Evolutionary conservation across 1,140 invertebrate species (phyloP).

Genomic region (Zeugodacus cucurbitae): DNA sequence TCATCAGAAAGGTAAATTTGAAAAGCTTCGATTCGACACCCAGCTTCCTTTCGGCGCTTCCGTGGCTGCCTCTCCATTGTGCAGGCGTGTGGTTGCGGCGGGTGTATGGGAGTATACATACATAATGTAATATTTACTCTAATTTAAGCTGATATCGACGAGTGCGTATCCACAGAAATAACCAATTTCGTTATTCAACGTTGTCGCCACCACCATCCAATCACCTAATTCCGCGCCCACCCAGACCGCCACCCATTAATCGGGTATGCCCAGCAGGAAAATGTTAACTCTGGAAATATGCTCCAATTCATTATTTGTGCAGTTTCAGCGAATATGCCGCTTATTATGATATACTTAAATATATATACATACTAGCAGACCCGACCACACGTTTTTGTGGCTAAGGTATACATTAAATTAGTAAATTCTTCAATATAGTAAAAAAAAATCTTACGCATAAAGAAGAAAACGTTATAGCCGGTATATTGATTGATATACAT

Average conservation of each 20-base stretch:
- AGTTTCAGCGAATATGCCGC: too few relatives aligned
- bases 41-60: neutral
- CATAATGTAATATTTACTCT: neutral
- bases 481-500: too few relatives aligned
- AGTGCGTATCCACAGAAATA: neutral
- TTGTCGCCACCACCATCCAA: neutral
- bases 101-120: neutral
- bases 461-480: too few relatives aligned
- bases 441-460: too few relatives aligned
- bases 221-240: neutral
- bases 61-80: neutral
- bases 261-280: neutral
- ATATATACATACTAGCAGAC: too few relatives aligned
- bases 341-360: too few relatives aligned
- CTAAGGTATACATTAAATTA: too few relatives aligned
- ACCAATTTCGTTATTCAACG: conserved; percentile 6
- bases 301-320: too few relatives aligned
- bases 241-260: neutral
- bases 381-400: too few relatives aligned
- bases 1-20: neutral
- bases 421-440: too few relatives aligned
- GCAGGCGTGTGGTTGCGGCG: neutral
- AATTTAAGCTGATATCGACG: neutral
- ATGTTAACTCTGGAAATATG: too few relatives aligned
- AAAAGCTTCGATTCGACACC: neutral